phyloP scores from a whole-genome alignment of 2,888 invertebrate genomes.

The Phlogophora meticulosa region DNA sequence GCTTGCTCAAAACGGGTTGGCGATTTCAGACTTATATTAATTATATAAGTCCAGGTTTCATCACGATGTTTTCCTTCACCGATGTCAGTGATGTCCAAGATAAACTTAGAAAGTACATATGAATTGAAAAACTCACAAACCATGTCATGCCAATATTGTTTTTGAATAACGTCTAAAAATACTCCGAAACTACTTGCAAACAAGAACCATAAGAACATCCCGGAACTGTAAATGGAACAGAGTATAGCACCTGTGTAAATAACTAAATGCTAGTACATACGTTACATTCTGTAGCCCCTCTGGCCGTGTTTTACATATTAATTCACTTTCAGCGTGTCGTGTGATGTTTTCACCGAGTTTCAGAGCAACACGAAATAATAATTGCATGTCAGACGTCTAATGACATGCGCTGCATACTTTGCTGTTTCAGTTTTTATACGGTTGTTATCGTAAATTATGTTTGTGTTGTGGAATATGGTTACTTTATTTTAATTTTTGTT shows the following conservation, averaged over 20 bases:
- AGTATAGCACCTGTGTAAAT: conserved; percentile 49
- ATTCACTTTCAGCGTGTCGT: conserved; percentile 72
- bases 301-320: conserved; percentile 64
- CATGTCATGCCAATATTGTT: neutral
- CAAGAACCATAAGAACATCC: conserved; percentile 37
- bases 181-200: conserved; percentile 7
- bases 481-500: too few relatives aligned
- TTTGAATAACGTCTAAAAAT: neutral
- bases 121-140: neutral
- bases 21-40: too few relatives aligned
- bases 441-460: conserved; percentile 7
- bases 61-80: too few relatives aligned
- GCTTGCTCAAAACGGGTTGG: too few relatives aligned
- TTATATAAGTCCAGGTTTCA: too few relatives aligned
- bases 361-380: conserved; percentile 54
- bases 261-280: conserved; percentile 32
- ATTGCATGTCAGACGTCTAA: conserved; percentile 39
- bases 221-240: conserved; percentile 56
- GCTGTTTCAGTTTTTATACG: conserved; percentile 30
- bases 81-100: too few relatives aligned
- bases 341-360: conserved; percentile 65
- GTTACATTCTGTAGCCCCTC: conserved; percentile 38
- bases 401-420: conserved; percentile 32
- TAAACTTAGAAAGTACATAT: too few relatives aligned
- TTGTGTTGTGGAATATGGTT: conserved; percentile 7